phyloP scores from a whole-genome alignment of 2,888 invertebrate genomes.

The Ariolimax columbianus region DNA sequence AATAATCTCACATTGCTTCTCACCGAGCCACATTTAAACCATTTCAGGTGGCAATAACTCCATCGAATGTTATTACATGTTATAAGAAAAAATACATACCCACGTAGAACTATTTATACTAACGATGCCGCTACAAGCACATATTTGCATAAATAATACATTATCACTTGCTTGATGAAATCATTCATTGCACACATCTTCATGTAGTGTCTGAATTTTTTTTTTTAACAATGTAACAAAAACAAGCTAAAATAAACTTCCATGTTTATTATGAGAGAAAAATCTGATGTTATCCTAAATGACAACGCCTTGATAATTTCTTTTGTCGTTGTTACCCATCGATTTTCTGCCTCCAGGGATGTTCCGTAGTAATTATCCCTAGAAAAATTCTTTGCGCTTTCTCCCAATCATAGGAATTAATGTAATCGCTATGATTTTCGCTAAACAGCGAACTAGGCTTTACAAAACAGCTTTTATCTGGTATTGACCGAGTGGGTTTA shows the following conservation, averaged over 20 bases:
- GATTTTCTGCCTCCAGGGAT: conserved; percentile 28
- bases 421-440: conserved; percentile 38
- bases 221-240: neutral
- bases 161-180: neutral
- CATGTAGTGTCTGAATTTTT: neutral
- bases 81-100: neutral
- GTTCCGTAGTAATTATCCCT: conserved; percentile 21
- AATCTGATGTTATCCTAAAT: conserved; percentile 3
- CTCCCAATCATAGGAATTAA: conserved; percentile 28
- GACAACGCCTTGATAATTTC: conserved; percentile 27
- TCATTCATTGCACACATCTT: neutral
- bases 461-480: conserved; percentile 32
- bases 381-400: conserved; percentile 3
- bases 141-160: neutral
- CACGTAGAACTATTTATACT: neutral
- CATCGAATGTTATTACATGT: neutral
- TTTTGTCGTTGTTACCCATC: conserved; percentile 22
- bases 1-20: no score
- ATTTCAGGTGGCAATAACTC: no score
- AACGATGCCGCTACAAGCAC: neutral
- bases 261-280: conserved; percentile 22
- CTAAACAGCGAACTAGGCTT: conserved; percentile 24
- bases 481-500: conserved; percentile 2
- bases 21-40: no score
- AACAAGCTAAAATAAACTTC: conserved; percentile 10